Evolutionary conservation across 1,140 invertebrate species (phyloP), one percentile per base, ranked within the genome.

Genomic region (Bombus balteatus): DNA sequence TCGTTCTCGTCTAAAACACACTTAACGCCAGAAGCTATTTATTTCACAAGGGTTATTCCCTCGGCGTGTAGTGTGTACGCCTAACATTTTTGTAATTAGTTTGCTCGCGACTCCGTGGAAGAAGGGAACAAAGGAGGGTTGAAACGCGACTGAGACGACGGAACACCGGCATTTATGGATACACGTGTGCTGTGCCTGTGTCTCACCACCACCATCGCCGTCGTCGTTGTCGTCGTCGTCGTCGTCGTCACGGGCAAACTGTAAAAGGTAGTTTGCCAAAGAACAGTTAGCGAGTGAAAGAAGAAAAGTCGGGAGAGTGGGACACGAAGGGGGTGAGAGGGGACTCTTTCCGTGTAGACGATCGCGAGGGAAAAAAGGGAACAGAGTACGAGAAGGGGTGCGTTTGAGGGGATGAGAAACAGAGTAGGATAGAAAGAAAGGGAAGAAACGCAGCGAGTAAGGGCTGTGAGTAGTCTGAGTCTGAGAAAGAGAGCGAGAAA

Each of bases 31-130:
- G 89, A 68, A 88, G 89, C 89, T 90, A 89, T 93, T 93, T 91
- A 93, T 90, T 92, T 90, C 91, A 88, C 90, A 90, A 92, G 85
- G 77, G 79, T 86, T 90, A 87, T 75, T 87, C 74, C 81, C 83
- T 70, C 66, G 32, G 41, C 71, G 70, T 78, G 37, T 43, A 76
- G 62, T 83, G 71, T 77, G 77, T 85, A 89, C 88, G 86, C 88
- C 84, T 90, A 91, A 92, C 87, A 91, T 92, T 92, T 92, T 93
- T 92, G 86, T 92, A 93, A 93, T 93, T 93, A 92, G 88, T 90
- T 93, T 91, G 89, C 87, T 88, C 86, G 83, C 75, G 86, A 90
- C 86, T 85, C 88, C 79, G 86, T 86, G 77, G 86, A 87, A 72
- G 86, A 85, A 88, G 83, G 89, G 82, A 86, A 88, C 75, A 81